Percentiles rank a stretch among this genome's conserved stretches.
phyloP scores from a whole-genome alignment of 2,113 vertebrate genomes.

The Corythornis vintsioides region DNA sequence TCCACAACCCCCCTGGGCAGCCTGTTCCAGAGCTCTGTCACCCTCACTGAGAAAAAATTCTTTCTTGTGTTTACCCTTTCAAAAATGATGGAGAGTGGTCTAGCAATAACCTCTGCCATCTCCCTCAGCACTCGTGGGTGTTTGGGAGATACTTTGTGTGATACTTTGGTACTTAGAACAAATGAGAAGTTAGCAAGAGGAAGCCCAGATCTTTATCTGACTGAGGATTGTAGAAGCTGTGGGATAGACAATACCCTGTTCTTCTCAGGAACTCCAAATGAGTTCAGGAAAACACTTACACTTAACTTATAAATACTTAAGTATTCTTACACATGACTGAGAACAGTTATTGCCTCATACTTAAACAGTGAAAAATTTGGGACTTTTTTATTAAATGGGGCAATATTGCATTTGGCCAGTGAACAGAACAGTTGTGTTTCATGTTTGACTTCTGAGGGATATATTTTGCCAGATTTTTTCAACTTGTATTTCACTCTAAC shows the following conservation, averaged over 20 bases:
- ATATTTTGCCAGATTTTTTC: neutral
- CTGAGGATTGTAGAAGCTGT: neutral
- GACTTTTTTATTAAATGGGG: neutral
- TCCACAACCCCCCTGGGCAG: no score
- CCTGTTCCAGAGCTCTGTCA: no score
- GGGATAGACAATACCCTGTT: neutral
- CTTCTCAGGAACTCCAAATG: neutral
- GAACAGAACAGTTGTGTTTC: neutral
- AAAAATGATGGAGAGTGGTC: no score
- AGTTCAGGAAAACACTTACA: constrained; percentile 11
- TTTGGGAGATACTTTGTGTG: neutral
- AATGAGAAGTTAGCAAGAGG: neutral
- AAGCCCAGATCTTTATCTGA: neutral
- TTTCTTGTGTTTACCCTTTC: no score
- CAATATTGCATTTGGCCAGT: neutral
- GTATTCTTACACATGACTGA: neutral
- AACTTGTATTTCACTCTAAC: neutral
- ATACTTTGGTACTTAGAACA: neutral
- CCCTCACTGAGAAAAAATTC: no score
- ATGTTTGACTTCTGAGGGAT: neutral
- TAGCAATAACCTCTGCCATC: no score
- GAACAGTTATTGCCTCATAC: neutral
- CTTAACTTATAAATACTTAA: no score
- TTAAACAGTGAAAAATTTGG: neutral
- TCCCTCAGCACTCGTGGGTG: no score